Evolutionary conservation across 2,113 vertebrate species (phyloP).

Genomic region (Podilymbus podiceps): DNA sequence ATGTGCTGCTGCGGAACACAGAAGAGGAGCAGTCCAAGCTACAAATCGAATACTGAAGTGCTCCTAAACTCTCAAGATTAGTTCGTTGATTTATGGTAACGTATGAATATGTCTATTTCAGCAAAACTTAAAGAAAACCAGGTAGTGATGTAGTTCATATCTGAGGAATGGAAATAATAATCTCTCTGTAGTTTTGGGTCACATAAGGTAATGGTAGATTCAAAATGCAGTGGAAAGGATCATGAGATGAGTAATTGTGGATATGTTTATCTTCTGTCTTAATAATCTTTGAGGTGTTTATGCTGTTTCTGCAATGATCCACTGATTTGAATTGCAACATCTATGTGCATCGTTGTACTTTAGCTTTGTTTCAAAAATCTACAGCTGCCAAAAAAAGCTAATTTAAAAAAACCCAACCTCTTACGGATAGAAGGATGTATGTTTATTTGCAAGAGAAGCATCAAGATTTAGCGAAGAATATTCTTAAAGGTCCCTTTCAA

Average conservation of each 20-base stretch:
- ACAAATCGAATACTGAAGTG: not conserved
- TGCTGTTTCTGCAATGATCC: not conserved
- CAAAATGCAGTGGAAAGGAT: not conserved
- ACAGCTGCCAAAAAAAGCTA: not conserved
- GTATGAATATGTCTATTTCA: not conserved
- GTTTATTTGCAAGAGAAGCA: not conserved
- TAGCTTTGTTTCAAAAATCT: not conserved
- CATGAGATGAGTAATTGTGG: not conserved
- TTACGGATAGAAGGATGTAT: not conserved
- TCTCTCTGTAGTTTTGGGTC: not conserved
- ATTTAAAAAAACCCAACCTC: not conserved
- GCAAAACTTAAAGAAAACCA: not conserved
- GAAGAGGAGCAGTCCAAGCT: not conserved
- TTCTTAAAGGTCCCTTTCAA: not conserved
- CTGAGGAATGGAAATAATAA: not conserved
- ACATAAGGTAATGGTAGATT: not conserved
- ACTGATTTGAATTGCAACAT: not conserved
- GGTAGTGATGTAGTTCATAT: not conserved
- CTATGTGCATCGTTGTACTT: not conserved
- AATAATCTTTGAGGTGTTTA: not conserved
- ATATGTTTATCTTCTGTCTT: not conserved
- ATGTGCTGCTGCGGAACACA: not conserved
- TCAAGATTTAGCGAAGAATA: not conserved
- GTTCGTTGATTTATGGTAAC: constrained; percentile 21
- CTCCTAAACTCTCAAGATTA: not conserved